Percentiles rank a stretch among this genome's conserved stretches.
Evolutionary conservation across 2,113 vertebrate species (phyloP).

Genomic region (Athene cunicularia): DNA sequence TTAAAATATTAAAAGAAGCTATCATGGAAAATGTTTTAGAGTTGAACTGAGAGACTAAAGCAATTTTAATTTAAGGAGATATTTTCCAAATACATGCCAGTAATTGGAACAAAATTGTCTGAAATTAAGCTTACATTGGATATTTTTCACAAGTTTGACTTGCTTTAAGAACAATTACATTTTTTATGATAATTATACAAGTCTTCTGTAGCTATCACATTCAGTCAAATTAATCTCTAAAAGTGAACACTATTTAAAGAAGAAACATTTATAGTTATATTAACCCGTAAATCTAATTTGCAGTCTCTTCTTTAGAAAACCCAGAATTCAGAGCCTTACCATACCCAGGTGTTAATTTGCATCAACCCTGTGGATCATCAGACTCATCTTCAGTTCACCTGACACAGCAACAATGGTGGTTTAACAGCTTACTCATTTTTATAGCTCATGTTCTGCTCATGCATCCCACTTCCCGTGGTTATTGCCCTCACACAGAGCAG

Average conservation of each 20-base stretch:
- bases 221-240: neutral
- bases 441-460: neutral
- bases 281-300: neutral
- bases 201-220: neutral
- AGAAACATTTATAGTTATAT: neutral
- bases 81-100: slow-evolving; percentile 1
- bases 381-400: neutral
- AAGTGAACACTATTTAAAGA: neutral
- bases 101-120: slow-evolving; percentile 11
- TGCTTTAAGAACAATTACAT: neutral
- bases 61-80: neutral
- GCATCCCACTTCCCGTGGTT: neutral
- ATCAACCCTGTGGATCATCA: neutral
- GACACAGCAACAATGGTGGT: neutral
- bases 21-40: neutral
- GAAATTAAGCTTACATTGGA: neutral
- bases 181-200: neutral
- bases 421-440: neutral
- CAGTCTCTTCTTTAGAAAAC: neutral
- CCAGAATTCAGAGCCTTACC: neutral
- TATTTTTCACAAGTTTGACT: neutral
- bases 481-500: neutral
- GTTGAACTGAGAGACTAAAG: neutral
- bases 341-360: neutral
- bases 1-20: slow-evolving; percentile 21